A percentile compares a stretch with the other conserved stretches of the same genome.
phyloP scores from a whole-genome alignment of 2,888 invertebrate genomes.

The Tenthredo mesomela region DNA sequence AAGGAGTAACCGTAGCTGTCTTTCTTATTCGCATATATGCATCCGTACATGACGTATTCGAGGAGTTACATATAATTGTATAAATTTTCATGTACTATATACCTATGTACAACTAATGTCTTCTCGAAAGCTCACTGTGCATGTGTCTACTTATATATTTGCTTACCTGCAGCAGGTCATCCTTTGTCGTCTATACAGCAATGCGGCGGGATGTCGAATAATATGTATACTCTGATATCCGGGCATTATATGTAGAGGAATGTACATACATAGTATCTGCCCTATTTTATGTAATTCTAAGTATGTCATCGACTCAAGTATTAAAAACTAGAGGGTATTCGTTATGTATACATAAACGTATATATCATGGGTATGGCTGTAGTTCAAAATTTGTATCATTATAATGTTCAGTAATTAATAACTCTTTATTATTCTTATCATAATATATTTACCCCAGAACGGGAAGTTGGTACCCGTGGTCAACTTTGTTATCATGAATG shows the following conservation, averaged over 20 bases:
- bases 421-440: constrained; percentile 13
- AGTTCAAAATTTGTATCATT: background rate
- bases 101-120: background rate
- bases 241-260: constrained; percentile 20
- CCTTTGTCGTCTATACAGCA: constrained; percentile 16
- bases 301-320: constrained; percentile 21
- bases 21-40: background rate
- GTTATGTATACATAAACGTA: background rate
- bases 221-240: constrained; percentile 36
- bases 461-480: background rate
- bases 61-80: background rate
- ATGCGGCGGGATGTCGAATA: constrained; percentile 1
- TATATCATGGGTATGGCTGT: constrained; percentile 6
- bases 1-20: background rate
- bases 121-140: background rate
- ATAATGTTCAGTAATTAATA: background rate
- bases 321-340: constrained; percentile 12
- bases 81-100: background rate
- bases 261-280: constrained; percentile 15
- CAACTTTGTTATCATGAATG: background rate
- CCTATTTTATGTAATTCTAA: constrained; percentile 33
- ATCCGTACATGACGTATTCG: background rate
- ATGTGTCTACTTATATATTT: background rate
- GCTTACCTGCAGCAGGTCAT: background rate
- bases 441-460: background rate